A percentile compares a stretch with the other conserved stretches of the same genome.
These are phyloP conservation scores for Pomatostomus ruficeps DNA, from an alignment of 2,113 vertebrate species.

Conservation along the genomic window DNA sequence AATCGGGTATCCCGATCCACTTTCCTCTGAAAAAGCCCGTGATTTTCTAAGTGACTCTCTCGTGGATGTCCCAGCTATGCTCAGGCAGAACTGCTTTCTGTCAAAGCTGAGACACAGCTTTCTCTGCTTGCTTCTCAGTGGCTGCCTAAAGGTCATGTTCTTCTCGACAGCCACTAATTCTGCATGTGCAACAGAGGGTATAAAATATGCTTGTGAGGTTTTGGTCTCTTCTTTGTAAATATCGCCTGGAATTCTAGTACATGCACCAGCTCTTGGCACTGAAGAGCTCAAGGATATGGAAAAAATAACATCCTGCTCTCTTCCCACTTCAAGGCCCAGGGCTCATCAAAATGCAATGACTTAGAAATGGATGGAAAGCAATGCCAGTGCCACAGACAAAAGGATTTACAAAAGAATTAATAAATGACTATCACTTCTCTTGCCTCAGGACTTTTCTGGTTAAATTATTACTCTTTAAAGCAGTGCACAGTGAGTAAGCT, in stretches of 20 bases:
- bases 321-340: neutral
- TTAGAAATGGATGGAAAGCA: neutral
- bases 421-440: neutral
- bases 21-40: neutral
- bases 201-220: neutral
- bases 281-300: neutral
- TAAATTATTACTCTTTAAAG: conserved; percentile 52
- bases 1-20: neutral
- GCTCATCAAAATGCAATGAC: neutral
- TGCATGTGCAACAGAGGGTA: neutral
- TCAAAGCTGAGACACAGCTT: neutral
- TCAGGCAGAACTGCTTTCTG: neutral
- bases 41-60: neutral
- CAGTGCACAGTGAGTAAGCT: conserved; percentile 25
- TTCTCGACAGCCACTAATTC: neutral
- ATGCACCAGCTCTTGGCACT: neutral
- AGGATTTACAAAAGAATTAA: conserved; percentile 19
- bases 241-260: neutral
- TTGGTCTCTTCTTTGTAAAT: neutral
- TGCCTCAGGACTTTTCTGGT: neutral
- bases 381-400: neutral
- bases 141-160: neutral
- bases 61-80: neutral
- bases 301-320: neutral
- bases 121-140: neutral